Base-by-base conservation (phyloP, 2,888 invertebrate genomes). In the Stictocephala bisonia region DNA sequence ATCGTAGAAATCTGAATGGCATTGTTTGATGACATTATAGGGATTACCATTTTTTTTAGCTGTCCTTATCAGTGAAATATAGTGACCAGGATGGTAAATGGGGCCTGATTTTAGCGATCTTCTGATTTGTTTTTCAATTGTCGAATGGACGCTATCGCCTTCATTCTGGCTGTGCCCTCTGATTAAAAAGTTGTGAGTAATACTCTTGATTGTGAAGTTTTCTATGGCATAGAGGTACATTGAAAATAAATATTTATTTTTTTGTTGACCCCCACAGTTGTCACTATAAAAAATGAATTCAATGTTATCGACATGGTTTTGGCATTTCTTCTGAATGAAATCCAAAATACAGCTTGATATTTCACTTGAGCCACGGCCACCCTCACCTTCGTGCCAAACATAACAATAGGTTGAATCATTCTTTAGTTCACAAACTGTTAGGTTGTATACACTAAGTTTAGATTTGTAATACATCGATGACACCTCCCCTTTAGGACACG, bases 391-490 rank as follows among this genome's bases (percentile, higher is more conserved):
- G 71, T 79, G 66, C 79, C 80, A 80, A 22, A 79, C 64, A 71
- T 71, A 81, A 70, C 80, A 80, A 26, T 74, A 40, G 27, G 35
- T 15, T 29, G 64, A 29, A n/a, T 74, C 64, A 13, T 67, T 50
- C 35, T 73, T 69, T 66, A 75, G 69, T 69, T 79, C 78, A 73
- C 74, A 75, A 44, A 79, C 56, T 1, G 78, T 78, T 44, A 78
- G 77, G 58, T 79, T 78, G 58, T 72, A 74, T 13, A 75, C 58
- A 69, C 51, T 72, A 22, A 76, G 26, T 66, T 77, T 77, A 0
- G 73, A 69, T 68, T 58, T 78, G 70, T 80, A 81, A 75, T 79
- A 82, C 75, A 82, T 81, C 26, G 78, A 72, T 20, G 80, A 81
- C 26, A 78, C 76, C 69, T 81, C 75, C 35, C 81, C 81, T 67